phyloP scores from a whole-genome alignment of 2,888 invertebrate species.

The Aproaerema taeniolella region DNA sequence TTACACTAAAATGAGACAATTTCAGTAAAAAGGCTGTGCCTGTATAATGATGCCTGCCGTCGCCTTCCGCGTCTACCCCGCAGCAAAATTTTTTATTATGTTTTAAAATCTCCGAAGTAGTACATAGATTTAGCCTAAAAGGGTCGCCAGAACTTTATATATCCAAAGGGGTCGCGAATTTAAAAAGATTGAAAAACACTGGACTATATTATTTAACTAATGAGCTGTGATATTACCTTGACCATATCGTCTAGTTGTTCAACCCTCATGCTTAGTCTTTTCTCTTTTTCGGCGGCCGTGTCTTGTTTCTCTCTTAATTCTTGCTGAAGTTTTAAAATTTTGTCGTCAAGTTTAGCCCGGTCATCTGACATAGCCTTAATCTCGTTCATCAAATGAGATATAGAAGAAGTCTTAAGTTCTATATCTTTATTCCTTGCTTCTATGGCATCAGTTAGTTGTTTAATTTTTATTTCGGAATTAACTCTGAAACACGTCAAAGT shows the following conservation, averaged over 20 bases:
- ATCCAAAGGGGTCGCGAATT: too few species aligned
- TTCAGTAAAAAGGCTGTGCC: too few species aligned
- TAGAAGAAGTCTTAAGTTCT: slow-evolving; percentile 29
- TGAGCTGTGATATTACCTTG: too few species aligned
- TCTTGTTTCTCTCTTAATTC: slow-evolving; percentile 30
- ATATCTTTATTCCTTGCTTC: slow-evolving; percentile 30
- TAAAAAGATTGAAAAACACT: too few species aligned
- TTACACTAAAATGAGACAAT: too few species aligned
- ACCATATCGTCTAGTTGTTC: slow-evolving; percentile 29
- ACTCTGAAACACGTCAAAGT: slow-evolving; percentile 19
- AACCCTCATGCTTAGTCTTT: slow-evolving; percentile 22
- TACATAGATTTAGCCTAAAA: too few species aligned
- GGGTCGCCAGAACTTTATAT: too few species aligned
- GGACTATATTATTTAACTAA: too few species aligned
- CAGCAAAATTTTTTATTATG: too few species aligned
- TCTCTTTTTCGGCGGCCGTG: slow-evolving; percentile 26
- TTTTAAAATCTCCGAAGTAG: too few species aligned
- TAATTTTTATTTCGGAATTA: slow-evolving; percentile 19
- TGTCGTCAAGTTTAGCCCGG: slow-evolving; percentile 27
- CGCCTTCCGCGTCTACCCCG: too few species aligned
- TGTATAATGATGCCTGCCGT: too few species aligned
- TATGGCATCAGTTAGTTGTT: slow-evolving; percentile 20
- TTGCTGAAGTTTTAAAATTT: slow-evolving; percentile 26
- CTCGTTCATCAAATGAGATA: slow-evolving; percentile 38
- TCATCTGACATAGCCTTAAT: slow-evolving; percentile 31